Conservation (phyloP, 2,113 vertebrate genomes). For the Neodontobutis hainanensis region DNA sequence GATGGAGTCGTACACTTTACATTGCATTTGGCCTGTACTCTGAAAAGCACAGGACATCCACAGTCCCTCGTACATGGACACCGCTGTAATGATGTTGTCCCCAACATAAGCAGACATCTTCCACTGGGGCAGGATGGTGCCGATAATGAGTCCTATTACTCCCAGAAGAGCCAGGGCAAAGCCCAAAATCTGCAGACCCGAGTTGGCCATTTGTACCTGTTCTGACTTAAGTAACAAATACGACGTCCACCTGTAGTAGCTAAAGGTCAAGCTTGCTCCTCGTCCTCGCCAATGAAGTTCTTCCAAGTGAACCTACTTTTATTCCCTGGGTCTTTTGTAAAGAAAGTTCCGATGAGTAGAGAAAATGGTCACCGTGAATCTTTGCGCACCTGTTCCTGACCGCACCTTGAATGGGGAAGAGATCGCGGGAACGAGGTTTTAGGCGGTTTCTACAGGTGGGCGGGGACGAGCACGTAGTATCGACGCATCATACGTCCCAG, state of each 20-base stretch:
- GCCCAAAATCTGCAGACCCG: conserved; percentile 87
- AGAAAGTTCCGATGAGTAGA: rapidly evolving
- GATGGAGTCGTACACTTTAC: conserved; percentile 88
- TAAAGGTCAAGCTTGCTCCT: neutral
- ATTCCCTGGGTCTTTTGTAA: neutral
- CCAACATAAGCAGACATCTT: conserved; percentile 87
- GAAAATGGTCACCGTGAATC: neutral
- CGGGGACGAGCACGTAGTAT: conserved; percentile 74
- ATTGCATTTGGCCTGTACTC: conserved; percentile 85
- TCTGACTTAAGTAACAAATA: neutral
- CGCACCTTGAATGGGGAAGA: conserved; percentile 68
- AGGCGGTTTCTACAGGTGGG: conserved; percentile 68
- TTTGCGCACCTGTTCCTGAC: conserved; percentile 67
- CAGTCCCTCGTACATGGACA: conserved; percentile 86
- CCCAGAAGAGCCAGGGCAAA: conserved; percentile 82
- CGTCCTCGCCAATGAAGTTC: neutral
- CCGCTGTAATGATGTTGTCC: conserved; percentile 87
- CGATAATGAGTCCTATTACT: conserved; percentile 79
- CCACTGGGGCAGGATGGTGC: conserved; percentile 89
- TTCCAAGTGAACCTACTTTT: neutral
- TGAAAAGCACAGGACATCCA: conserved; percentile 90
- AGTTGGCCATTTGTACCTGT: conserved; percentile 83
- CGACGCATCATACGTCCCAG: conserved; percentile 50
- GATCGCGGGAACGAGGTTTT: conserved; percentile 61
- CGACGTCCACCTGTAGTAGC: conserved; percentile 41